A percentile compares a stretch with the other conserved stretches of the same genome.
These are phyloP conservation scores for Oryzias melastigma DNA, from an alignment of 2,113 vertebrate species.

Conservation along the genomic window DNA sequence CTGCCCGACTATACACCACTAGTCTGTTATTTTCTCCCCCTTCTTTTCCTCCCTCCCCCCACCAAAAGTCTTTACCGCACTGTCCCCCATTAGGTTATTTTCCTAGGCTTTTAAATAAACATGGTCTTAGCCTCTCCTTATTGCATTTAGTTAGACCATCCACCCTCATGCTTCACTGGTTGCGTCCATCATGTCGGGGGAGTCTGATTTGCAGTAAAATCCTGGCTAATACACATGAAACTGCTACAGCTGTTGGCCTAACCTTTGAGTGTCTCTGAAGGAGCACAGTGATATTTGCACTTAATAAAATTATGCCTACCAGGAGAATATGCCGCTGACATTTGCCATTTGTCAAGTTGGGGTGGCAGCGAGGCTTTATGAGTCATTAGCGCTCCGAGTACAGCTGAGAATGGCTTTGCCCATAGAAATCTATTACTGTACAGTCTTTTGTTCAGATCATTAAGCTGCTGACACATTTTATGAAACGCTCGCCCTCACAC, in stretches of 20 bases:
- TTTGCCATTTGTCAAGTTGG: slow-evolving; percentile 85
- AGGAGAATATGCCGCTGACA: slow-evolving; percentile 84
- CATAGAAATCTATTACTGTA: slow-evolving; percentile 29
- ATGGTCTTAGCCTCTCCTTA: slow-evolving; percentile 76
- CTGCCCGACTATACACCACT: slow-evolving; percentile 59
- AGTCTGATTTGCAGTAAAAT: slow-evolving; percentile 67
- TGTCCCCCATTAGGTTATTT: slow-evolving; percentile 76
- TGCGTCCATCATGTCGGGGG: slow-evolving; percentile 72
- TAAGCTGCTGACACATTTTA: slow-evolving; percentile 11
- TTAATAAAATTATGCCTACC: slow-evolving; percentile 86
- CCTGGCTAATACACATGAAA: slow-evolving; percentile 79
- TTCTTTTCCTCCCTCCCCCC: slow-evolving; percentile 9
- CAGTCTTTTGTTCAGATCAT: slow-evolving; percentile 22
- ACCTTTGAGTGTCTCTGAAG: slow-evolving; percentile 84
- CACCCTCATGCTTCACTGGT: slow-evolving; percentile 74
- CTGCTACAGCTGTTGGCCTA: slow-evolving; percentile 82
- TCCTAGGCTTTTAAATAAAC: slow-evolving; percentile 81
- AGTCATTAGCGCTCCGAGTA: slow-evolving; percentile 75
- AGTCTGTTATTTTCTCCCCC: slow-evolving; percentile 47
- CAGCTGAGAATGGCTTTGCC: slow-evolving; percentile 36
- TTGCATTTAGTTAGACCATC: slow-evolving; percentile 77
- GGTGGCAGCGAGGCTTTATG: slow-evolving; percentile 75
- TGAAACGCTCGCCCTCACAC: neutral
- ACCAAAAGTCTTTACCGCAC: slow-evolving; percentile 45
- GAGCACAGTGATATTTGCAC: slow-evolving; percentile 85